Base-by-base conservation (phyloP, 2,888 invertebrate genomes). In the Ormyrus nitidulus region DNA sequence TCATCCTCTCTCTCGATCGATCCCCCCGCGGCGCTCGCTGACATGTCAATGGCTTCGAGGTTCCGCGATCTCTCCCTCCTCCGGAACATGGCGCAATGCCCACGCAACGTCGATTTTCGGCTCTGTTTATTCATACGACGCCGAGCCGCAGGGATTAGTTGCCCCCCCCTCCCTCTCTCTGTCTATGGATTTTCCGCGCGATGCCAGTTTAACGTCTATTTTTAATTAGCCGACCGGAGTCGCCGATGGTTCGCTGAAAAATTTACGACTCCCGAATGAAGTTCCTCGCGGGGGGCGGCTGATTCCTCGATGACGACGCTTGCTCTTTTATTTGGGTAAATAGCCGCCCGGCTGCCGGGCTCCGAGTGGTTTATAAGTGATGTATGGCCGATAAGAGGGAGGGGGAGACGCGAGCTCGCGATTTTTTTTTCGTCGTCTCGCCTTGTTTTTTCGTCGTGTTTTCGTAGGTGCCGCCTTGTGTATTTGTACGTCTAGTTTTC, bases 1-100 rank as follows among this genome's bases (percentile, higher is more conserved):
- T 75, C 66, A n/a, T 59, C 54, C 72, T 77, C 70, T 77, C 66
- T 77, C 79, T 74, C 74, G 82, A 80, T 84, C 83, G 82, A 83
- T 83, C 79, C 64, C 19, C 19, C 66, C 34, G 72, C 19, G 54
- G 53, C 62, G 61, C 11, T 13, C 58, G 74, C 69, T 70, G 64
- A 74, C 74, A 74, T 54, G 69, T 64, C 69, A 64, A 79, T 79
- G 62, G 77, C 61, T 10, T 13, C 9, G 11, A 49, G 11, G 6
- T 10, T 9, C 13, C 51, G 34, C 19, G 19, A 19, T 70, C n/a
- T 68, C 54, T n/a, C 53, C 19, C 9, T 34, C 11, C 11, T 11
- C 0, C n/a, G 8, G 34, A 6, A 7, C 19, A 10, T 11, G 54
- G 54, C 6, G 19, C 19, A 44, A 34, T 7, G 8, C 59, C 19